Conservation (phyloP, 1,140 invertebrate species). For the Eurosta solidaginis region DNA sequence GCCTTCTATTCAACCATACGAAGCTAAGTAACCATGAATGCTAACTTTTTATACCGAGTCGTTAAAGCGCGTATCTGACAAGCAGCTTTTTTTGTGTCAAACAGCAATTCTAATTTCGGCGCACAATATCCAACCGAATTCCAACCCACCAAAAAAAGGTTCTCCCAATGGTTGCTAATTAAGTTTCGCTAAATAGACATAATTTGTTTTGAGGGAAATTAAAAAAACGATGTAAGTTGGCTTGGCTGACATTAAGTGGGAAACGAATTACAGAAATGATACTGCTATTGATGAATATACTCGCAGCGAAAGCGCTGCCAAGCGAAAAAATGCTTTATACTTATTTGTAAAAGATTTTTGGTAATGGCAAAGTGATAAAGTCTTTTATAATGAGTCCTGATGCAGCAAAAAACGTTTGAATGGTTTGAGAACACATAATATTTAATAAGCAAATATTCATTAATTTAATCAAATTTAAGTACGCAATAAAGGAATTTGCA, state of each 20-base stretch:
- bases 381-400: background rate
- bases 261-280: too few species aligned
- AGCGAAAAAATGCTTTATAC: background rate
- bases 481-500: background rate
- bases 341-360: background rate
- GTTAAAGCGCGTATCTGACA: background rate
- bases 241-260: background rate
- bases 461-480: conserved; percentile 15
- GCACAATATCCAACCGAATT: background rate
- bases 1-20: background rate
- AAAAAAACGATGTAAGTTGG: background rate
- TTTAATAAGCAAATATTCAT: background rate
- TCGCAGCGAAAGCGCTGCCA: too few species aligned
- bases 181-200: conserved; percentile 30
- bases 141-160: background rate
- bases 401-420: background rate
- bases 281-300: background rate
- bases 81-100: background rate
- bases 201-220: conserved; percentile 2
- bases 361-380: background rate
- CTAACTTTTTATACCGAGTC: background rate
- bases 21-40: background rate
- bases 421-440: conserved; percentile 12
- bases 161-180: conserved; percentile 20
- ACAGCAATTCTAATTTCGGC: background rate